Evolutionary conservation across 2,113 vertebrate species (phyloP).

Genomic region (Forbesichthys papilliferus): DNA sequence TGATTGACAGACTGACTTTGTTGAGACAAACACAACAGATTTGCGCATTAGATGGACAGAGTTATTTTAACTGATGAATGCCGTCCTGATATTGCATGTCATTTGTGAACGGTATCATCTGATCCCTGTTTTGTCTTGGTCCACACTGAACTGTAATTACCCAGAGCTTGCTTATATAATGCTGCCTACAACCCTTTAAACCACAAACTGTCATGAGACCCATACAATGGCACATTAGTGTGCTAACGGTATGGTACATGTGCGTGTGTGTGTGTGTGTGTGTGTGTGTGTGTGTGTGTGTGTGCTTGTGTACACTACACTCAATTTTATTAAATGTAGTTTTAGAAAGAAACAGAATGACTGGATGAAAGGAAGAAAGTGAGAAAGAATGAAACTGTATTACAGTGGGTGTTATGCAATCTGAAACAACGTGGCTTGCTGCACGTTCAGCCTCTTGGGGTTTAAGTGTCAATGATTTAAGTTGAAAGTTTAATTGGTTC

Average conservation of each 20-base stretch:
- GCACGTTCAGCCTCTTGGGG: too few relatives aligned
- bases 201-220: slow-evolving; percentile 16
- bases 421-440: too few relatives aligned
- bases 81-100: slow-evolving; percentile 10
- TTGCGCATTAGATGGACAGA: neutral
- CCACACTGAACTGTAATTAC: slow-evolving; percentile 48
- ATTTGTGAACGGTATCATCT: slow-evolving; percentile 22
- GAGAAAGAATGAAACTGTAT: too few relatives aligned
- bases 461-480: too few relatives aligned
- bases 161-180: slow-evolving; percentile 55
- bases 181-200: slow-evolving; percentile 27
- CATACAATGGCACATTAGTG: slow-evolving; percentile 9
- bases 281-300: slow-evolving; percentile 10
- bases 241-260: neutral
- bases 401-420: too few relatives aligned
- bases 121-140: slow-evolving; percentile 27
- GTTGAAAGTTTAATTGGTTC: too few relatives aligned
- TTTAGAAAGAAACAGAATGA: too few relatives aligned
- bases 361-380: too few relatives aligned
- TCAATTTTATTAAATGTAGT: too few relatives aligned
- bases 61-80: neutral
- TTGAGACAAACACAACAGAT: too few relatives aligned
- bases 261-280: slow-evolving; percentile 2
- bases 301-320: neutral
- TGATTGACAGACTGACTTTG: too few relatives aligned